These are phyloP conservation scores for Diabrotica virgifera DNA, from an alignment of 1,140 invertebrate species.

Conservation along the genomic window DNA sequence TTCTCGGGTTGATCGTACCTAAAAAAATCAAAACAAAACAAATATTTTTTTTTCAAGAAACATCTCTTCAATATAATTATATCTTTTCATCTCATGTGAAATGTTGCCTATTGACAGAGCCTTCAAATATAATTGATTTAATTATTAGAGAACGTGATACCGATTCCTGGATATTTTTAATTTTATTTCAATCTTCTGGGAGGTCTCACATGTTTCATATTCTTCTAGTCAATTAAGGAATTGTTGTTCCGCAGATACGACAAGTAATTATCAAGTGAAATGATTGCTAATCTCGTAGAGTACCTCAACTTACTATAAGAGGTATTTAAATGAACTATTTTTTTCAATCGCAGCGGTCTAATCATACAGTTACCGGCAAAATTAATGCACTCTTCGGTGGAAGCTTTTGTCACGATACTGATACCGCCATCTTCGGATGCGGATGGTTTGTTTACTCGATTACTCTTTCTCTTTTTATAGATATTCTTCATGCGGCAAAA, in stretches of 20 bases:
- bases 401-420: too few species aligned
- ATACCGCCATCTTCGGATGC: too few species aligned
- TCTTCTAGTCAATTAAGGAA: conserved; percentile 16
- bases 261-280: conserved; percentile 13
- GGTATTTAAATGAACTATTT: conserved; percentile 11
- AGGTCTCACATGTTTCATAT: conserved; percentile 16
- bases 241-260: conserved; percentile 7
- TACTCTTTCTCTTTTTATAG: too few species aligned
- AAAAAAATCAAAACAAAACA: too few species aligned
- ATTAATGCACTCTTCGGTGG: too few species aligned
- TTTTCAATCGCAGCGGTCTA: neutral
- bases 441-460: too few species aligned
- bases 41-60: too few species aligned
- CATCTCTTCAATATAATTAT: neutral
- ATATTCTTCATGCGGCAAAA: too few species aligned
- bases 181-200: conserved; percentile 16
- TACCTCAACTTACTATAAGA: conserved; percentile 1
- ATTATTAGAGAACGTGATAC: conserved; percentile 7
- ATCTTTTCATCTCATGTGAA: conserved; percentile 5
- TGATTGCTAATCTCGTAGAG: conserved; percentile 9
- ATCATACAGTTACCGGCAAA: too few species aligned
- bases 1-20: too few species aligned
- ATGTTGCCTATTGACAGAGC: conserved; percentile 7
- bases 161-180: conserved; percentile 7
- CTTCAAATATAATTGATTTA: conserved; percentile 13